Evolutionary conservation across 2,797 vertebrate genomes (phyloP).

Genomic region (Sebastes steindachneri): DNA sequence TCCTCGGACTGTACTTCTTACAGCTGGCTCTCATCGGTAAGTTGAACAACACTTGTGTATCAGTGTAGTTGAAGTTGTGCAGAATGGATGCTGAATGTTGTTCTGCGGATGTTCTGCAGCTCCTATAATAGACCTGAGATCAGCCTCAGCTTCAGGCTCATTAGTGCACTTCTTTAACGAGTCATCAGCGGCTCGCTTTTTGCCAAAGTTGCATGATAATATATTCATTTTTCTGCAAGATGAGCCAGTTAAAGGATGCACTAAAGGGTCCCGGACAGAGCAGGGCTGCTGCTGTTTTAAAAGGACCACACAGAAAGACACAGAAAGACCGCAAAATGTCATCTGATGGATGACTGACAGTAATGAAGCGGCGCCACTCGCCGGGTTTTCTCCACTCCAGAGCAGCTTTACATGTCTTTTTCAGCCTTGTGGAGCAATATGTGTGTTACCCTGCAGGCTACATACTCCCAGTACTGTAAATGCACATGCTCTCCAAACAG

Average conservation of each 20-base stretch:
- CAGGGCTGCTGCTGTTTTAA: background rate
- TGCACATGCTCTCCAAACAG: background rate
- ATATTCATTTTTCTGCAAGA: background rate
- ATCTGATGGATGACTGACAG: slow-evolving; percentile 12
- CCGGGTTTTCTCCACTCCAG: background rate
- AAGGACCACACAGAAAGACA: slow-evolving; percentile 23
- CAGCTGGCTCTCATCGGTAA: slow-evolving; percentile 79
- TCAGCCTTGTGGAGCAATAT: background rate
- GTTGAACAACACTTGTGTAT: slow-evolving; percentile 50
- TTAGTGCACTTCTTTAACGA: background rate
- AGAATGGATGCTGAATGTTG: background rate
- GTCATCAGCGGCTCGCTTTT: background rate
- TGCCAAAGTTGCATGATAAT: slow-evolving; percentile 46
- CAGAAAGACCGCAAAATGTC: background rate
- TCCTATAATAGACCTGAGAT: background rate
- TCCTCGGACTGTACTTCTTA: slow-evolving; percentile 77
- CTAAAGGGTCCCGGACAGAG: background rate
- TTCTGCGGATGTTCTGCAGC: slow-evolving; percentile 15
- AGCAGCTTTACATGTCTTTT: background rate
- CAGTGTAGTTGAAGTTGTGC: slow-evolving; percentile 18
- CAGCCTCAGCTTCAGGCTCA: background rate
- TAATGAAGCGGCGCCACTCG: background rate
- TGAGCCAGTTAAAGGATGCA: background rate
- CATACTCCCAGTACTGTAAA: background rate
- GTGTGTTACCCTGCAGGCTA: background rate